Evolutionary conservation across 2,888 invertebrate species (phyloP).

Genomic region (Sinhomidia bicolor): DNA sequence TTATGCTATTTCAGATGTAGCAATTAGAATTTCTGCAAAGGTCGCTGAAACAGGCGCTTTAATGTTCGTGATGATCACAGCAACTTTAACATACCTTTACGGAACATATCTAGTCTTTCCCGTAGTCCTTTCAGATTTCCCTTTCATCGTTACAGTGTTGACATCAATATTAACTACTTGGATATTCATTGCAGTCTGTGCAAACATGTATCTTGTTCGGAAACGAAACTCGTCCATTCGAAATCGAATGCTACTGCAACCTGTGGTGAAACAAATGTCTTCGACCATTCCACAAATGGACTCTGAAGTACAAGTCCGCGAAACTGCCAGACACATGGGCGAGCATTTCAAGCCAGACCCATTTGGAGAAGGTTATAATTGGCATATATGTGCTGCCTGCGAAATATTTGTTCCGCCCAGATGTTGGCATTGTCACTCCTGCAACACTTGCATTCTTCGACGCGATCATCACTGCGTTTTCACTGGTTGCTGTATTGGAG

Average conservation of each 20-base stretch:
- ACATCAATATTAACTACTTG: slow-evolving; percentile 59
- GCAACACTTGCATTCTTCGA: slow-evolving; percentile 73
- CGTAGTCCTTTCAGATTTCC: slow-evolving; percentile 37
- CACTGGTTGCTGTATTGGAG: slow-evolving; percentile 77
- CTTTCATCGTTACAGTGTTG: background rate
- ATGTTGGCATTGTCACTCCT: slow-evolving; percentile 77
- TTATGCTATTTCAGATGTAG: background rate
- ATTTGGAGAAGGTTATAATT: slow-evolving; percentile 74
- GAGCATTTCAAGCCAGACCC: slow-evolving; percentile 76
- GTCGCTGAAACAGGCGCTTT: slow-evolving; percentile 62
- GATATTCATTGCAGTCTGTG: slow-evolving; percentile 66
- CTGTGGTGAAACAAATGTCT: slow-evolving; percentile 54
- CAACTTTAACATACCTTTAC: slow-evolving; percentile 59
- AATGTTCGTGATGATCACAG: slow-evolving; percentile 38
- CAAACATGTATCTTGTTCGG: slow-evolving; percentile 73
- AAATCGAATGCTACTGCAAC: slow-evolving; percentile 71
- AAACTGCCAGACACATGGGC: slow-evolving; percentile 67
- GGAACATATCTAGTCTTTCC: slow-evolving; percentile 72
- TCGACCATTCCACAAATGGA: background rate
- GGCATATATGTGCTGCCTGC: slow-evolving; percentile 79
- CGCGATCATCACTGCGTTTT: slow-evolving; percentile 79
- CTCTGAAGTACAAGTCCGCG: slow-evolving; percentile 56
- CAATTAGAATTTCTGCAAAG: background rate
- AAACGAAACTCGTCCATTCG: slow-evolving; percentile 74
- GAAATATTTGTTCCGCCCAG: slow-evolving; percentile 79